These are phyloP conservation scores for Pleuronectes platessa DNA, from an alignment of 2,113 vertebrate genomes.

Conservation along the genomic window DNA sequence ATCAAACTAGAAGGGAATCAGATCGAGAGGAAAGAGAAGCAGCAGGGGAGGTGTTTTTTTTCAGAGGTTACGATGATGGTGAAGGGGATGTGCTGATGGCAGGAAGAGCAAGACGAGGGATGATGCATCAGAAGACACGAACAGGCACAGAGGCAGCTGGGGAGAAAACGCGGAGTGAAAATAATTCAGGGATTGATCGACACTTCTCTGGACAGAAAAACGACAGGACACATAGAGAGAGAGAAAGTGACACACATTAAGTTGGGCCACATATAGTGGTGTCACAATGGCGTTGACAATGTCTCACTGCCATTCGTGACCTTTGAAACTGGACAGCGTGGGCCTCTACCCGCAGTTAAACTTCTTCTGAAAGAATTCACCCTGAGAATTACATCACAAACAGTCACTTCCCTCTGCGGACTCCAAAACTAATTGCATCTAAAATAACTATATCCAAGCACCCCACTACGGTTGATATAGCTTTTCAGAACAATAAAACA, in stretches of 20 bases:
- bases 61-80: conserved; percentile 18
- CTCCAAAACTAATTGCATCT: conserved; percentile 27
- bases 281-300: background rate
- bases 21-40: conserved; percentile 44
- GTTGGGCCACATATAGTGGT: background rate
- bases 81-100: conserved; percentile 27
- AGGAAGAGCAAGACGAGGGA: conserved; percentile 45
- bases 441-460: conserved; percentile 45
- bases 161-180: background rate
- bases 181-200: conserved; percentile 21
- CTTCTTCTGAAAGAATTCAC: conserved; percentile 24
- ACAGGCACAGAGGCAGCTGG: conserved; percentile 2
- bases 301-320: background rate
- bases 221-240: background rate
- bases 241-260: conserved; percentile 24
- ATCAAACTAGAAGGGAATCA: conserved; percentile 42
- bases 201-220: background rate
- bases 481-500: conserved; percentile 7
- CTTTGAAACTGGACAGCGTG: conserved; percentile 37
- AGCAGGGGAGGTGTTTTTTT: conserved; percentile 33
- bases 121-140: conserved; percentile 44
- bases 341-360: conserved; percentile 22
- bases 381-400: conserved; percentile 5
- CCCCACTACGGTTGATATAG: conserved; percentile 15
- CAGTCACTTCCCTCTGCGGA: background rate